A percentile compares a stretch with the other conserved stretches of the same genome.
phyloP scores from a whole-genome alignment of 2,797 vertebrate species.

The Sylvilagus floridanus region DNA sequence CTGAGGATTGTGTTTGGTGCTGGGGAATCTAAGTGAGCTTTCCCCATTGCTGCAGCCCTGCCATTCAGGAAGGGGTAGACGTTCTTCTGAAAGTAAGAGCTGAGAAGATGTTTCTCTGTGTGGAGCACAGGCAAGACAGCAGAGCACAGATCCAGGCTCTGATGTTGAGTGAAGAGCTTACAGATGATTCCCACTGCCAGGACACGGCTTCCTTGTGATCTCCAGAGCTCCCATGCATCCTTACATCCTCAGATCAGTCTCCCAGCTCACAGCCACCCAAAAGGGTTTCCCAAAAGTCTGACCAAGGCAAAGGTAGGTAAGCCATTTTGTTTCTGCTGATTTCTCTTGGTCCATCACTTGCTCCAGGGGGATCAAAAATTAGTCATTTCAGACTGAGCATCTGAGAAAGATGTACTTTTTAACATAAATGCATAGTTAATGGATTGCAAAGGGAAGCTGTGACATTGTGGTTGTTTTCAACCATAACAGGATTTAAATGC shows the following conservation, averaged over 20 bases:
- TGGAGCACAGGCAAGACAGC: background rate
- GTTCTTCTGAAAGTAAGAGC: background rate
- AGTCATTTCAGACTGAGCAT: background rate
- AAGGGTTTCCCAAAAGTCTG: background rate
- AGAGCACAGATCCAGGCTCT: background rate
- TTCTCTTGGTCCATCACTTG: background rate
- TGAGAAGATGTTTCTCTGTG: background rate
- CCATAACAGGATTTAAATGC: background rate
- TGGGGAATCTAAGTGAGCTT: slow-evolving; percentile 54
- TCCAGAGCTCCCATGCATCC: background rate
- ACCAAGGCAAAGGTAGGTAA: background rate
- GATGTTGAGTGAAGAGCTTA: background rate
- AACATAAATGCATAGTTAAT: background rate
- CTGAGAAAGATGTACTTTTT: slow-evolving; percentile 32
- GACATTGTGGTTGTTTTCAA: background rate
- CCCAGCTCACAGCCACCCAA: background rate
- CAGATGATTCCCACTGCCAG: no score
- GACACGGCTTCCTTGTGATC: no score
- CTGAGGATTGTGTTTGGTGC: background rate
- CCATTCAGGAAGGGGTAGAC: background rate
- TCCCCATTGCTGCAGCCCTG: background rate
- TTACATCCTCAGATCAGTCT: background rate
- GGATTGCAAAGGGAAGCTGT: background rate
- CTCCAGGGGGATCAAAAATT: background rate
- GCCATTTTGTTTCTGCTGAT: background rate